Evolutionary conservation across 2,888 invertebrate genomes (phyloP).

Genomic region (Mimumesa dahlbomi): DNA sequence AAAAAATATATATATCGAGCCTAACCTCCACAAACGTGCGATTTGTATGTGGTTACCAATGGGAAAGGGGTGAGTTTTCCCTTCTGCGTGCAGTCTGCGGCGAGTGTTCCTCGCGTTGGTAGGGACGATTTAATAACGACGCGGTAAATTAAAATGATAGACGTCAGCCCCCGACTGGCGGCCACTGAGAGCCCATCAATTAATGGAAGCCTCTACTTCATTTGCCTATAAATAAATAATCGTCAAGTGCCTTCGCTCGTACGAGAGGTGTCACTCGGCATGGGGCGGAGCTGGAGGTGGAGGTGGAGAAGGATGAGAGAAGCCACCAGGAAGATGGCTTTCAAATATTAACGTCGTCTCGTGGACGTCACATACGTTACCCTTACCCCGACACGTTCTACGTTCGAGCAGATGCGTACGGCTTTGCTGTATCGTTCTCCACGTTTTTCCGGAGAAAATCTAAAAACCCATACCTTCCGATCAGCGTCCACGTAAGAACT

Average conservation of each 20-base stretch:
- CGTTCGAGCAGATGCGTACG: constrained; percentile 57
- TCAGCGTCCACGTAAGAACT: background rate
- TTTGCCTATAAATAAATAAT: constrained; percentile 67
- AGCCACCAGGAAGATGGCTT: constrained; percentile 64
- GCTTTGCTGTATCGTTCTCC: constrained; percentile 33
- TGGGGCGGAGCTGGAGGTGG: constrained; percentile 31
- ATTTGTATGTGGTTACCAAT: background rate
- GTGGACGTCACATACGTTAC: constrained; percentile 72
- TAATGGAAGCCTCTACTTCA: constrained; percentile 65
- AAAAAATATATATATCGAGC: constrained; percentile 18
- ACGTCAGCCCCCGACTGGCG: constrained; percentile 73
- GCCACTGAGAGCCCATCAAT: constrained; percentile 78
- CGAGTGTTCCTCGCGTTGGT: constrained; percentile 43
- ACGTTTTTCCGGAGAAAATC: background rate
- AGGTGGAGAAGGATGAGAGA: constrained; percentile 54
- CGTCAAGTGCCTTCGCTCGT: constrained; percentile 67
- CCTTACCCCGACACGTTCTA: constrained; percentile 58
- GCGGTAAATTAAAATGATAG: constrained; percentile 78
- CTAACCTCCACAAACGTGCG: constrained; percentile 22
- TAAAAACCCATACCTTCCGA: background rate
- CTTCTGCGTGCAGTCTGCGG: constrained; percentile 31
- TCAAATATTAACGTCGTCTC: constrained; percentile 77
- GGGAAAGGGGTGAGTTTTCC: constrained; percentile 25
- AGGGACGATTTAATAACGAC: constrained; percentile 72
- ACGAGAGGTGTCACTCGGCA: constrained; percentile 69